Evolutionary conservation across 1,140 invertebrate species (phyloP), one percentile per base, ranked within the genome.

Genomic region (Anadara kagoshimensis): DNA sequence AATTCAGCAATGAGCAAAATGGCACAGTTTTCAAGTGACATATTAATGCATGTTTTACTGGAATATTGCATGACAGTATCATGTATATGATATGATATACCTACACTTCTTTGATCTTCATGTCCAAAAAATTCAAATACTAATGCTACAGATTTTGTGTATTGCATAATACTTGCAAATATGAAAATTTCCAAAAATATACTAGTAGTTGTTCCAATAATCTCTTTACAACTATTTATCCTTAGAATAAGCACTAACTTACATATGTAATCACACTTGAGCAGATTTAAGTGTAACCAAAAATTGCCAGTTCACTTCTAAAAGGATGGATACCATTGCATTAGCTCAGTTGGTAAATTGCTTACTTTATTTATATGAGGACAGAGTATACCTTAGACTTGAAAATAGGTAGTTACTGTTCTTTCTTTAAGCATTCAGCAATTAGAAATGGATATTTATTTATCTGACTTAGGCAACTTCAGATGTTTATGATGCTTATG

Each of bases 401-500:
- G 16, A 47, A 10, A 47, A 8, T 47, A 47, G 16, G 16, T 10
- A 10, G 45, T 8, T 10, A 47, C 45, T 47, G 45, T 47, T 16
- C 45, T 10, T 47, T 10, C 16, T 8, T 16, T 10, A 47, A 47
- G 8, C 16, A 10, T 8, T 10, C 16, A 16, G 45, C 16, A 8
- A 47, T 10, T 47, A 90, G 80, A 87, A 87, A 73, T 3, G 18
- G 11, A 62, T 11, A 61, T 41, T 12, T 58, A 54, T 16, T 16
- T 1, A n/a, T 18, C 16, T 14, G 47, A 49, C 47, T 18, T 49
- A 88, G 87, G 49, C 83, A 90, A 59, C 58, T 90, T 45, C 78
- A 87, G 77, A 85, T 87, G 77, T 18, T 89, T 47, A 16, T 90
- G 43, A 71, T 78, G 58, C 54, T 90, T 65, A 56, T 85, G 49